phyloP scores from a whole-genome alignment of 2,113 vertebrate genomes.

The Muntiacus muntjak region DNA sequence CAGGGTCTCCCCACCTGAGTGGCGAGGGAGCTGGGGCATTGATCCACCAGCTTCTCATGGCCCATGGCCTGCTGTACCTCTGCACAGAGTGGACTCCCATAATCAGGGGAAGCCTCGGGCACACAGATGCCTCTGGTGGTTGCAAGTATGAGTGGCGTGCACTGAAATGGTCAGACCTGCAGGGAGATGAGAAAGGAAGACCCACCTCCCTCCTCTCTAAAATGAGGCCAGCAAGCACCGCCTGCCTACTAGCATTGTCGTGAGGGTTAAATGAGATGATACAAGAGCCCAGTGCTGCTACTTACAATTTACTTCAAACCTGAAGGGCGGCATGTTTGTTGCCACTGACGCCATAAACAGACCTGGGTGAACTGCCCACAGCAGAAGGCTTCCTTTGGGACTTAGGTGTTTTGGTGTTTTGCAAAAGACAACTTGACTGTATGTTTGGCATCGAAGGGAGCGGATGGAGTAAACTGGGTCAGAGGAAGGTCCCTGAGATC shows the following conservation, averaged over 20 bases:
- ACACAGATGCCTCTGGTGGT: too few species aligned
- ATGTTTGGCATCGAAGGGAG: not conserved
- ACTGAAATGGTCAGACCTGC: not conserved
- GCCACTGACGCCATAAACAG: not conserved
- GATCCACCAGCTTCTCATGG: too few species aligned
- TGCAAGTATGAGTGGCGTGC: accelerated
- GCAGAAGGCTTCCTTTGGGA: not conserved
- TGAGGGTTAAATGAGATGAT: not conserved
- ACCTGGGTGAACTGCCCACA: not conserved
- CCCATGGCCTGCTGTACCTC: not conserved
- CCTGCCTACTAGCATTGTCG: accelerated
- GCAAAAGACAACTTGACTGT: not conserved
- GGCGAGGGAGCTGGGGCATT: too few species aligned
- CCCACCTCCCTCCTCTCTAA: not conserved
- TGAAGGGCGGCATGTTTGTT: not conserved
- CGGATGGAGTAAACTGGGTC: not conserved
- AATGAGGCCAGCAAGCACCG: too few species aligned
- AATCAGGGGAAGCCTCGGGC: not conserved
- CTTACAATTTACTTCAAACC: not conserved
- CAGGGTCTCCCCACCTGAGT: not conserved
- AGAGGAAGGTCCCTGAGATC: not conserved
- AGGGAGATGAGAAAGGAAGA: not conserved
- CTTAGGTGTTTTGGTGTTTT: not conserved
- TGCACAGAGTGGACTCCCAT: not conserved
- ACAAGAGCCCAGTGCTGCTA: not conserved